Evolutionary conservation across 2,113 vertebrate species (phyloP).

Genomic region (Corythornis madagascariensis): DNA sequence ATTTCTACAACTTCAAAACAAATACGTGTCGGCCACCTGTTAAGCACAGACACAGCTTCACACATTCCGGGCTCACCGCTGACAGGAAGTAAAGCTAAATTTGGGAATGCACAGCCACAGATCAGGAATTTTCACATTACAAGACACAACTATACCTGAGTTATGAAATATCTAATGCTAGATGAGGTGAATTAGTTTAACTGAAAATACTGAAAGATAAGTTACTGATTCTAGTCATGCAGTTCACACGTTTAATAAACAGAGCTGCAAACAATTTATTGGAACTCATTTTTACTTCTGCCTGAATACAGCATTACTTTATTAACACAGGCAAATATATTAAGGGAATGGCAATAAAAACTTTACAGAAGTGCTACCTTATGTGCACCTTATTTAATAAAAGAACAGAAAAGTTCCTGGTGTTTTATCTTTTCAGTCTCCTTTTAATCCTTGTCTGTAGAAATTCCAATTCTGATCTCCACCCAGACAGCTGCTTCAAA

Average conservation of each 20-base stretch:
- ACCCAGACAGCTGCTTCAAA: slow-evolving; percentile 1
- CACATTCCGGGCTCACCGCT: accelerated
- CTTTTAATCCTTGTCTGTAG: slow-evolving; percentile 1
- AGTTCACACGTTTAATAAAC: not conserved
- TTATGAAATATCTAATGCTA: slow-evolving; percentile 3
- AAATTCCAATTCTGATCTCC: not conserved
- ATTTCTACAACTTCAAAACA: not conserved
- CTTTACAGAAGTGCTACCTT: not conserved
- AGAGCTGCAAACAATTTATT: not conserved
- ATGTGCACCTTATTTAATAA: not conserved
- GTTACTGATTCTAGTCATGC: not conserved
- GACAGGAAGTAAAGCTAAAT: not conserved
- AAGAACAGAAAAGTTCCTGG: not conserved
- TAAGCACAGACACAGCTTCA: not conserved
- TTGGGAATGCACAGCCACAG: not conserved
- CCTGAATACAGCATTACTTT: not conserved
- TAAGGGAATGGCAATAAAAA: not conserved
- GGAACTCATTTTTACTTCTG: not conserved
- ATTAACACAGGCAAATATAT: not conserved
- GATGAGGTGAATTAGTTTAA: not conserved
- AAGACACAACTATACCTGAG: not conserved
- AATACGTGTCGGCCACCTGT: not conserved
- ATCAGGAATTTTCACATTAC: not conserved
- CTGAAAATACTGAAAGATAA: not conserved
- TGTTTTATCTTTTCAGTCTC: not conserved